phyloP scores from a whole-genome alignment of 2,113 vertebrate species.

The Hippocampus comes region DNA sequence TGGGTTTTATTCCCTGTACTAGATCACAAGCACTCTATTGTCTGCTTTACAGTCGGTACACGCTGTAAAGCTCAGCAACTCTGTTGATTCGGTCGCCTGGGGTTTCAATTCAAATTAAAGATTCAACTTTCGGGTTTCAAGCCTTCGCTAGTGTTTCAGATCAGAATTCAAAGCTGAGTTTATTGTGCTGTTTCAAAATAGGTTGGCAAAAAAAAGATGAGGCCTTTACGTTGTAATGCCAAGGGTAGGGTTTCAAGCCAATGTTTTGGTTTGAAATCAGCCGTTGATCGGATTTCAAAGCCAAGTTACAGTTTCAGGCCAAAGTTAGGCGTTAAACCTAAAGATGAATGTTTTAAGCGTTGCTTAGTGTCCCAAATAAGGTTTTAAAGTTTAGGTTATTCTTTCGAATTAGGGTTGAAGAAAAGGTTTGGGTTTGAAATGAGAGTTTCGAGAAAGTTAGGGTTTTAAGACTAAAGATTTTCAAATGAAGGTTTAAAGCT shows the following conservation, averaged over 20 bases:
- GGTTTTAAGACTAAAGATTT: too few relatives aligned
- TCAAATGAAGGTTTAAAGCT: too few relatives aligned
- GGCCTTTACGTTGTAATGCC: background rate
- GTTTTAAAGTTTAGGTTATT: too few relatives aligned
- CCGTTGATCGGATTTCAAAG: background rate
- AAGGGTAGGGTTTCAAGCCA: background rate
- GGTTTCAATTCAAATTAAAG: background rate
- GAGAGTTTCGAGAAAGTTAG: too few relatives aligned
- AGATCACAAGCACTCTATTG: background rate
- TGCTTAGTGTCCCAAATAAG: too few relatives aligned
- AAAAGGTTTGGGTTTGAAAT: too few relatives aligned
- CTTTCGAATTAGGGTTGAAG: too few relatives aligned
- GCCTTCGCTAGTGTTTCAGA: background rate
- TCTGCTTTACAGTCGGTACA: background rate
- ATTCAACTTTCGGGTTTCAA: background rate
- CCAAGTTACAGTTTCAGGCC: too few relatives aligned
- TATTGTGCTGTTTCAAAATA: constrained; percentile 4
- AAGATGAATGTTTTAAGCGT: too few relatives aligned
- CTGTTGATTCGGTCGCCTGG: background rate
- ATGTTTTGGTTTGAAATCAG: background rate
- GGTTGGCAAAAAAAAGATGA: background rate
- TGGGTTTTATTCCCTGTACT: background rate
- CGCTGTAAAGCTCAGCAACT: background rate
- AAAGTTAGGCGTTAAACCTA: too few relatives aligned
- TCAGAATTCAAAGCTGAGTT: background rate